These are phyloP conservation scores for Malacoraja senta DNA, from an alignment of 2,797 vertebrate genomes.

Conservation along the genomic window DNA sequence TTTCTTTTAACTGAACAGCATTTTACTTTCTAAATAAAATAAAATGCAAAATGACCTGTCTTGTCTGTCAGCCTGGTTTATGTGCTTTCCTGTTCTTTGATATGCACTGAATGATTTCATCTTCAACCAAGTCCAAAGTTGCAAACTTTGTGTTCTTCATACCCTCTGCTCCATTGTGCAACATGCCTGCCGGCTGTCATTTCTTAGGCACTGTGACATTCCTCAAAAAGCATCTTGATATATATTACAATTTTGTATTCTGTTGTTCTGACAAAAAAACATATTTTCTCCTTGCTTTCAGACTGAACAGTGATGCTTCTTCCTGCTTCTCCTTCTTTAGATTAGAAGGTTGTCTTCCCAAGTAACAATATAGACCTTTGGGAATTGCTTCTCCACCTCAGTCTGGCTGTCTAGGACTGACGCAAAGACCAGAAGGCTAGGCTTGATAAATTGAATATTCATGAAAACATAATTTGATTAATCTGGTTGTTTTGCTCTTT, in stretches of 20 bases:
- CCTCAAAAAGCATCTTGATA: conserved; percentile 16
- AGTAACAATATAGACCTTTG: background rate
- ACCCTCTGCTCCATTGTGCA: conserved; percentile 32
- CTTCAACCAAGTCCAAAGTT: conserved; percentile 25
- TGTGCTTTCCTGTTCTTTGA: conserved; percentile 26
- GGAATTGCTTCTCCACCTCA: conserved; percentile 26
- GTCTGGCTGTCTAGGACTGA: background rate
- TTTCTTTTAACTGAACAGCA: conserved; percentile 23
- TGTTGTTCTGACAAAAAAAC: conserved; percentile 30
- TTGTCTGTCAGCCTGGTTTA: conserved; percentile 38
- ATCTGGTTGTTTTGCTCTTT: background rate
- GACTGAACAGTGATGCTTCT: conserved; percentile 35
- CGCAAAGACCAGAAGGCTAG: conserved; percentile 25
- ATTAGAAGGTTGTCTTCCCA: conserved; percentile 29
- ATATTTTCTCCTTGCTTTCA: conserved; percentile 34
- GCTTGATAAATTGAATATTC: conserved; percentile 28
- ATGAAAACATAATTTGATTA: background rate
- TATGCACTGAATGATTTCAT: conserved; percentile 16
- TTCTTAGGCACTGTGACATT: conserved; percentile 8
- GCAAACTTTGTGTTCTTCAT: background rate
- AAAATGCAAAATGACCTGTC: conserved; percentile 33
- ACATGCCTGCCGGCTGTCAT: conserved; percentile 24
- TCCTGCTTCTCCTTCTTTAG: conserved; percentile 32
- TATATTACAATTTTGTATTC: background rate
- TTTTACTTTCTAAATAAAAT: conserved; percentile 37